Percentiles rank a stretch among this genome's conserved stretches.
Evolutionary conservation across 2,888 invertebrate genomes (phyloP).

Genomic region (Coleophora deauratella): DNA sequence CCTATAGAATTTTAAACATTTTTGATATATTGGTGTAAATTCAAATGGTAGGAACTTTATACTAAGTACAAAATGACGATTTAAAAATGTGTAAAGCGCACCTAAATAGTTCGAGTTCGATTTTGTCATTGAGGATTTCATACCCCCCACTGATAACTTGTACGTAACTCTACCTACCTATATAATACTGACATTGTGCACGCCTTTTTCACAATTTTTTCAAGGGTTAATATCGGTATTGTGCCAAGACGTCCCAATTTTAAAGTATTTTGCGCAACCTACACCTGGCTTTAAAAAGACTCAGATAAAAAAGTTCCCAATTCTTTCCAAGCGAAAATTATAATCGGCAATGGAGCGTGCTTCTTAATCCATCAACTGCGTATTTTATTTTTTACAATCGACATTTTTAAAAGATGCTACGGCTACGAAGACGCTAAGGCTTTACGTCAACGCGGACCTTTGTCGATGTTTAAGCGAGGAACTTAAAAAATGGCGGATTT

Average conservation of each 20-base stretch:
- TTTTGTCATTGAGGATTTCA: conserved; percentile 2
- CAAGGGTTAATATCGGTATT: conserved; percentile 25
- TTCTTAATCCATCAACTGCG: conserved; percentile 45
- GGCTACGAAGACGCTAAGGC: conserved; percentile 17
- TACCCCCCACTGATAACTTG: conserved; percentile 33
- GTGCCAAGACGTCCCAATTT: conserved; percentile 48
- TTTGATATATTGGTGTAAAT: no score
- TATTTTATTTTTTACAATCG: conserved; percentile 24
- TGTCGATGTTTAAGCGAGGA: conserved; percentile 16
- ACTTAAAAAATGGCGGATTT: conserved; percentile 3
- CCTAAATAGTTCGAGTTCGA: no score
- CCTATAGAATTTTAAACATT: no score
- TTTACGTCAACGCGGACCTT: conserved; percentile 36
- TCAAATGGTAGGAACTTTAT: no score
- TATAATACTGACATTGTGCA: neutral
- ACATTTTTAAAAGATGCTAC: conserved; percentile 10
- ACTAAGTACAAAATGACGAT: no score
- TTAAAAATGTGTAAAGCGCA: no score
- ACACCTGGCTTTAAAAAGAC: conserved; percentile 45
- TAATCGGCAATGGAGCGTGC: conserved; percentile 65
- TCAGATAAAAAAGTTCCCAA: conserved; percentile 22
- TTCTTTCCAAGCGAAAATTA: conserved; percentile 45
- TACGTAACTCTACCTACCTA: conserved; percentile 1
- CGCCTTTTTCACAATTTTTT: conserved; percentile 18
- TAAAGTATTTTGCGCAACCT: conserved; percentile 42